Evolutionary conservation across 2,888 invertebrate genomes (phyloP).

Genomic region (Phalera bucephala): DNA sequence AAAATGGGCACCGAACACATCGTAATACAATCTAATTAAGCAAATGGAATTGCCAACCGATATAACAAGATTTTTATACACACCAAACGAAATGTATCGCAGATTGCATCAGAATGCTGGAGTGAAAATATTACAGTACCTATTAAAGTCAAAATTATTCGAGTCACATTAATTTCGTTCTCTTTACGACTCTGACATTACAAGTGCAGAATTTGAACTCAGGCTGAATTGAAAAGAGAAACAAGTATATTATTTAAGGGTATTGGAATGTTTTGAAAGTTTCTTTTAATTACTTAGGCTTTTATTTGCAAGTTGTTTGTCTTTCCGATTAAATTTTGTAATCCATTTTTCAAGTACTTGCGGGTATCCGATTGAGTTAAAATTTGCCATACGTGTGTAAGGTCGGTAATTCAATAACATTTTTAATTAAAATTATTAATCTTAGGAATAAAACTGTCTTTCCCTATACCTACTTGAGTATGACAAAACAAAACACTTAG

Average conservation of each 20-base stretch:
- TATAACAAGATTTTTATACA: slow-evolving; percentile 4
- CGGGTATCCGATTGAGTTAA: too few relatives aligned
- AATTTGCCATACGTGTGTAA: too few relatives aligned
- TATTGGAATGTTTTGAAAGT: neutral
- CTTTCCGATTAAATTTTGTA: too few relatives aligned
- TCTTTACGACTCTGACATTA: neutral
- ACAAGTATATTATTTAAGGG: neutral
- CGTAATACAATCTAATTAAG: slow-evolving; percentile 13
- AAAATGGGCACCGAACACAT: too few relatives aligned
- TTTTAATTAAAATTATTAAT: too few relatives aligned
- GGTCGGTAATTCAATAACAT: too few relatives aligned
- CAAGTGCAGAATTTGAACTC: neutral
- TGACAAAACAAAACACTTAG: too few relatives aligned
- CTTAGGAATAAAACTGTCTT: too few relatives aligned
- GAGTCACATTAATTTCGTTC: neutral
- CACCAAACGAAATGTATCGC: slow-evolving; percentile 11
- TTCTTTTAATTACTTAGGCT: too few relatives aligned
- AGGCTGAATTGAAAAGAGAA: neutral
- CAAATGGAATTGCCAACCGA: slow-evolving; percentile 19
- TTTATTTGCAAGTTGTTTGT: too few relatives aligned
- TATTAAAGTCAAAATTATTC: neutral
- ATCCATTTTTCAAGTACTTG: too few relatives aligned
- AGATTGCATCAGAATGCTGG: slow-evolving; percentile 11
- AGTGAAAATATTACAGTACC: neutral
- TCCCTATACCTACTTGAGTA: too few relatives aligned